Percentiles rank a stretch among this genome's conserved stretches.
Conservation (phyloP, 1,140 invertebrate species). For the Xylocopa sonorina region DNA sequence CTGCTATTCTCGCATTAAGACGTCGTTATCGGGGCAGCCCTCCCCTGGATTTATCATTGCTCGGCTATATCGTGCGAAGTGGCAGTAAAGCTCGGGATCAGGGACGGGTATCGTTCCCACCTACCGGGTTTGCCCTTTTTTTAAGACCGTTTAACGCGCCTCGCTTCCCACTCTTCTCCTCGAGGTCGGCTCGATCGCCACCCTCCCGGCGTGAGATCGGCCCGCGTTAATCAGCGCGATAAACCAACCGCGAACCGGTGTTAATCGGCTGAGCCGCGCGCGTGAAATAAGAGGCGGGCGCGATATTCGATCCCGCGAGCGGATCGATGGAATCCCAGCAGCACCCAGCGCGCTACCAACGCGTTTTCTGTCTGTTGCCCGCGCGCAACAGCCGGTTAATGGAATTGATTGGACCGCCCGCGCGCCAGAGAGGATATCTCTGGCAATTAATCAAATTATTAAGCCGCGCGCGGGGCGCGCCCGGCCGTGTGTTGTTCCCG, state of each 20-base stretch:
- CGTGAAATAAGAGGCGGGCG: background rate
- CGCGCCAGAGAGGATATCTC: slow-evolving; percentile 28
- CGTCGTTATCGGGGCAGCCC: slow-evolving; percentile 10
- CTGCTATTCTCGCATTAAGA: slow-evolving; percentile 13
- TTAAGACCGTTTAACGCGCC: slow-evolving; percentile 16
- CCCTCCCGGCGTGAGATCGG: background rate
- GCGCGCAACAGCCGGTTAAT: slow-evolving; percentile 14
- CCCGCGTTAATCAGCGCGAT: slow-evolving; percentile 25
- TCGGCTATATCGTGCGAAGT: slow-evolving; percentile 5
- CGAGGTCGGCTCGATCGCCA: background rate
- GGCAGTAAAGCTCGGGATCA: slow-evolving; percentile 30
- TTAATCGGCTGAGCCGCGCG: slow-evolving; percentile 19
- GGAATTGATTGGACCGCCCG: slow-evolving; percentile 48
- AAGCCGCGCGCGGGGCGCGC: slow-evolving; percentile 43
- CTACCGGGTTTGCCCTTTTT: background rate
- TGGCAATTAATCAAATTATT: slow-evolving; percentile 66
- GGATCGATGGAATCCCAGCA: slow-evolving; percentile 36
- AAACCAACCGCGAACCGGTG: background rate
- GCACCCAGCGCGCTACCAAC: too few relatives aligned
- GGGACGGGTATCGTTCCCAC: slow-evolving; percentile 1
- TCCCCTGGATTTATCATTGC: slow-evolving; percentile 7
- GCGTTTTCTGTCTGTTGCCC: slow-evolving; percentile 28
- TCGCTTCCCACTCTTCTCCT: background rate
- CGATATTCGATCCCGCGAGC: slow-evolving; percentile 21
- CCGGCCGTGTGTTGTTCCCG: slow-evolving; percentile 43